A percentile compares a stretch with the other conserved stretches of the same genome.
Conservation (phyloP, 2,113 vertebrate genomes). For the Gasterosteus nipponicus region DNA sequence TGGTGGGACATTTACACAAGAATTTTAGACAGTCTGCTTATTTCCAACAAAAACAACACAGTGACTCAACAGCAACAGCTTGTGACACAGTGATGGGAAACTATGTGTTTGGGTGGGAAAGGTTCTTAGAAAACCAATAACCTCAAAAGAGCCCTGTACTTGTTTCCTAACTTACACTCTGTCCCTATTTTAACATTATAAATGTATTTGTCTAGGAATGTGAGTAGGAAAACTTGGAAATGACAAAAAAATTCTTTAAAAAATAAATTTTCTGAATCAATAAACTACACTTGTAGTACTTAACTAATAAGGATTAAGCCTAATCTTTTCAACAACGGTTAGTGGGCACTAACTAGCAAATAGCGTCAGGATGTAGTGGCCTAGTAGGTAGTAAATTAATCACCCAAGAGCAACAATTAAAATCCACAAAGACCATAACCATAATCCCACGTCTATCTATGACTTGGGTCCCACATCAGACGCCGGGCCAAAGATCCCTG, state of each 20-base stretch:
- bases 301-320: background rate
- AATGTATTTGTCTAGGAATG: background rate
- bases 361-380: background rate
- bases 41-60: conserved; percentile 25
- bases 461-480: background rate
- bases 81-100: conserved; percentile 40
- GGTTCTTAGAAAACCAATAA: conserved; percentile 28
- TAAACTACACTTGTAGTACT: background rate
- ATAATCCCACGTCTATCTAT: background rate
- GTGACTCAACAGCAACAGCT: conserved; percentile 39
- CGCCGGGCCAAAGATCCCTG: background rate
- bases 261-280: background rate
- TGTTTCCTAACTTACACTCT: background rate
- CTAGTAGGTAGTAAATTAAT: background rate
- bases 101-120: conserved; percentile 22
- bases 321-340: background rate
- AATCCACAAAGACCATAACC: background rate
- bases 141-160: background rate
- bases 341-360: background rate
- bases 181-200: background rate
- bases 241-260: background rate
- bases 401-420: background rate
- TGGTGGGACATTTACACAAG: conserved; percentile 13
- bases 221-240: background rate
- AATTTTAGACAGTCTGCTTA: conserved; percentile 16